A percentile compares a stretch with the other conserved stretches of the same genome.
Evolutionary conservation across 2,797 vertebrate species (phyloP).

Genomic region (Danio kyathit): DNA sequence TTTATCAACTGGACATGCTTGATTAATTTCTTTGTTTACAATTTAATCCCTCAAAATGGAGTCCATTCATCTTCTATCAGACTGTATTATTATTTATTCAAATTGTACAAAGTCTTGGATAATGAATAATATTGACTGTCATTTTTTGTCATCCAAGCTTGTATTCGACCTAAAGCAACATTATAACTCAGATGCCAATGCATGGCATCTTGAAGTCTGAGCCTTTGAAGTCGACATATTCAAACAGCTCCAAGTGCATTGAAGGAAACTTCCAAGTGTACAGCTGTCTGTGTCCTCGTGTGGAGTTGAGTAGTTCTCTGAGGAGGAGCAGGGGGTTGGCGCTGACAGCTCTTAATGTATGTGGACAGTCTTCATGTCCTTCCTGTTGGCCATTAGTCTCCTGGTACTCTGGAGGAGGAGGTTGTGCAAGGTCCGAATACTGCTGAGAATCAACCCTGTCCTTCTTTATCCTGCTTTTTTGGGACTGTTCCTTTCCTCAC

Average conservation of each 20-base stretch:
- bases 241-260: slow-evolving; percentile 3
- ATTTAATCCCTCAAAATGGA: too few species aligned
- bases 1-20: too few species aligned
- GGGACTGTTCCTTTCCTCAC: not conserved
- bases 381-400: slow-evolving; percentile 34
- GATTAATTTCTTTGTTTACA: too few species aligned
- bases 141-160: not conserved
- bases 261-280: slow-evolving; percentile 9
- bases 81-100: not conserved
- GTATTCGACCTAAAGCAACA: not conserved
- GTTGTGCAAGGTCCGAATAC: slow-evolving; percentile 27
- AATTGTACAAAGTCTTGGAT: too few species aligned
- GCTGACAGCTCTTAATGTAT: slow-evolving; percentile 41
- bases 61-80: not conserved
- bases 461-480: slow-evolving; percentile 6
- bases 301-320: slow-evolving; percentile 26
- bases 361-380: slow-evolving; percentile 48
- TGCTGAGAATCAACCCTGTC: slow-evolving; percentile 20
- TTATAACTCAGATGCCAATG: not conserved
- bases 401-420: slow-evolving; percentile 36
- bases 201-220: slow-evolving; percentile 21
- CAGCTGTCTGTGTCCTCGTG: not conserved
- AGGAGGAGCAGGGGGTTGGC: slow-evolving; percentile 28
- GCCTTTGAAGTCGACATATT: slow-evolving; percentile 34
- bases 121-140: too few species aligned